Evolutionary conservation across 2,888 invertebrate genomes (phyloP), one percentile per base, ranked within the genome.

Genomic region (Thera britannica): DNA sequence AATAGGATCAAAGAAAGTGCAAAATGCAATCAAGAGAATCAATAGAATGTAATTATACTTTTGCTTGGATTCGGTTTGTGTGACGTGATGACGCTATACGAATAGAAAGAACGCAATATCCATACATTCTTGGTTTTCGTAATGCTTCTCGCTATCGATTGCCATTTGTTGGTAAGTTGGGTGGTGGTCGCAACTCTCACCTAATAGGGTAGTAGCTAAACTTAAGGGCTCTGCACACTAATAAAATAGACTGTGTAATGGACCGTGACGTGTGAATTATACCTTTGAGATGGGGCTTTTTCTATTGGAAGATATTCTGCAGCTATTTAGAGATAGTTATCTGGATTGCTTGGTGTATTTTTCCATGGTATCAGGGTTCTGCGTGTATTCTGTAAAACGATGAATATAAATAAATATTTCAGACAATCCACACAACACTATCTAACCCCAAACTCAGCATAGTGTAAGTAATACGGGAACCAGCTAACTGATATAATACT

Each of bases 201-300:
- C 12, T 68, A 70, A 68, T 65, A 68, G 68, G 67, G 58, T 67
- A 58, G 62, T 70, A 68, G 61, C 71, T 70, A 68, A 71, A 72
- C 65, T 67, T 62, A 66, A 71, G 71, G 63, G 65, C 60, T 65
- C 57, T 55, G 58, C 70, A 69, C 59, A 68, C 67, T 67, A 74
- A 68, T 72, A 71, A 71, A 74, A 65, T 72, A 70, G 63, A 71
- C 71, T 49, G 71, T 60, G 71, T 68, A 70, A 74, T 74, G 72
- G 68, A 23, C 55, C 65, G 63, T 71, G 70, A 60, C 67, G 58
- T 65, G 67, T 67, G 68, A 72, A 71, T 71, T 72, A 74, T 71
- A 65, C 68, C 60, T 62, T 54, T 11, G 59, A 59, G 63, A 72
- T 51, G 64, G 34, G 62, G 56, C 57, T 70, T 72, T 72, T 72